These are phyloP conservation scores for Mus minutoides DNA, from an alignment of 2,797 vertebrate genomes.

Conservation along the genomic window DNA sequence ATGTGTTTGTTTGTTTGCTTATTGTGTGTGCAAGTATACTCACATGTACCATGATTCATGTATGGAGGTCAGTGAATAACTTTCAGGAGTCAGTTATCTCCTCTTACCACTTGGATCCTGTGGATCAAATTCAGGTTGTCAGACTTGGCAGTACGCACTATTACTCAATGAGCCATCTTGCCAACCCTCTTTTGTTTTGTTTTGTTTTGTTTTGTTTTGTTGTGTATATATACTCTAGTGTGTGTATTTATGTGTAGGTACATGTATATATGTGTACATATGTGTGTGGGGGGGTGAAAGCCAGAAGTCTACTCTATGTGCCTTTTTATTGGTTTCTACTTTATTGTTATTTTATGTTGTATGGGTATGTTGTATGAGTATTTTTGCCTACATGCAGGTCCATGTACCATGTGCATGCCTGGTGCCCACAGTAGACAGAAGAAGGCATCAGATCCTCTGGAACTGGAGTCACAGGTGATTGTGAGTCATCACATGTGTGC, in stretches of 20 bases:
- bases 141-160: not conserved
- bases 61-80: not conserved
- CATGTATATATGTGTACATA: not conserved
- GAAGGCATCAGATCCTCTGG: not conserved
- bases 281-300: no score
- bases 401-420: not conserved
- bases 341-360: not conserved
- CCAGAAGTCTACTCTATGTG: not conserved
- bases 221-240: not conserved
- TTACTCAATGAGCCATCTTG: no score
- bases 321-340: not conserved
- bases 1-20: not conserved
- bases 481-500: not conserved
- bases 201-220: not conserved
- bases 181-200: not conserved
- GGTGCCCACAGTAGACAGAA: not conserved
- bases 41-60: not conserved
- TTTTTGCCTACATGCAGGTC: not conserved
- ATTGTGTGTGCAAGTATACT: no score
- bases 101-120: not conserved
- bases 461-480: not conserved
- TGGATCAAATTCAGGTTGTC: not conserved
- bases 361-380: not conserved
- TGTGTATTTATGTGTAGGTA: not conserved
- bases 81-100: not conserved